Evolutionary conservation across 2,113 vertebrate species (phyloP).

Genomic region (Cyanocitta stelleri): DNA sequence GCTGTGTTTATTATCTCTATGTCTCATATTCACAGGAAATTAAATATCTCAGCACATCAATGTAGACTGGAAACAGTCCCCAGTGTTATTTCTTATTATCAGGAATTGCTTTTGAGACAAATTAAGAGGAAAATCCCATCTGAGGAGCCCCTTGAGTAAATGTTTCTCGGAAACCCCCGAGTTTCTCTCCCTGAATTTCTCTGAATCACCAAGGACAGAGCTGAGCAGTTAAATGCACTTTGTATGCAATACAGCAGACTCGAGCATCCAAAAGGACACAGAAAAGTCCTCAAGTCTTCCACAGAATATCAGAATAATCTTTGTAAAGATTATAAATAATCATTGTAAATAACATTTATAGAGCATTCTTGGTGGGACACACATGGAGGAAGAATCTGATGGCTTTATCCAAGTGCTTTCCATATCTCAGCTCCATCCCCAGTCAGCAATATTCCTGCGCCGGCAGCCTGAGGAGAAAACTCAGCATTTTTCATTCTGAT

Average conservation of each 20-base stretch:
- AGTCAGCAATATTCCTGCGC: not conserved
- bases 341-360: not conserved
- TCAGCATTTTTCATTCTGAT: not conserved
- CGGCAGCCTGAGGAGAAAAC: not conserved
- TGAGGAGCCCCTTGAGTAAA: not conserved
- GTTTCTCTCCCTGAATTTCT: not conserved
- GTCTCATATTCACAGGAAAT: not conserved
- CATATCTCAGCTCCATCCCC: not conserved
- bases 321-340: not conserved
- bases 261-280: not conserved
- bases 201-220: not conserved
- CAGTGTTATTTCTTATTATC: not conserved
- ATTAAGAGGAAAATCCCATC: not conserved
- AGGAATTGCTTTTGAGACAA: not conserved
- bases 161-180: not conserved
- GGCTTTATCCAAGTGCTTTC: not conserved
- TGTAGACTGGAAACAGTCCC: not conserved
- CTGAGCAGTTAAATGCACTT: not conserved
- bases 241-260: not conserved
- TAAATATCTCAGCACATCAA: not conserved
- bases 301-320: not conserved
- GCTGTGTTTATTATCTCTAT: not conserved
- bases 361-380: not conserved
- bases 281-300: not conserved
- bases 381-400: rapidly evolving